These are phyloP conservation scores for Mimas tiliae DNA, from an alignment of 2,888 invertebrate genomes.

Conservation along the genomic window DNA sequence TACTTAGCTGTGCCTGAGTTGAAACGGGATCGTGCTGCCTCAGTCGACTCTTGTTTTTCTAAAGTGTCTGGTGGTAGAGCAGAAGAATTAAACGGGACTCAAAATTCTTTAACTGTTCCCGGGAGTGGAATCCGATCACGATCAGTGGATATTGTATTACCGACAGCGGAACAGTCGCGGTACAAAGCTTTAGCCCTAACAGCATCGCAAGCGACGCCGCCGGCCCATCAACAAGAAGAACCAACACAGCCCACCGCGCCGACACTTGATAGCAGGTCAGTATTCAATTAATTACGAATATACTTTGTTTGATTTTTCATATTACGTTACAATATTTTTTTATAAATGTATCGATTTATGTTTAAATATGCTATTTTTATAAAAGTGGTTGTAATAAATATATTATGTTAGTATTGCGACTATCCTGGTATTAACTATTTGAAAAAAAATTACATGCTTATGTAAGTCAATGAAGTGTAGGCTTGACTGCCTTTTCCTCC, in stretches of 20 bases:
- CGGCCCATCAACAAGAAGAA: constrained; percentile 54
- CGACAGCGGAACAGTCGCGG: constrained; percentile 92
- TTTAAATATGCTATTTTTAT: background rate
- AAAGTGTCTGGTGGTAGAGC: constrained; percentile 90
- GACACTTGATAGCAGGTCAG: constrained; percentile 67
- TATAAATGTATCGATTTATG: background rate
- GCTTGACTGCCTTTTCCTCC: too few species aligned
- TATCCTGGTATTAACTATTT: too few species aligned
- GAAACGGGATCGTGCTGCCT: constrained; percentile 93
- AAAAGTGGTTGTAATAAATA: background rate
- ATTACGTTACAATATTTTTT: background rate
- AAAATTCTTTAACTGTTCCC: constrained; percentile 88
- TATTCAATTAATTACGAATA: constrained; percentile 30
- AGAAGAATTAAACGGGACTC: constrained; percentile 87
- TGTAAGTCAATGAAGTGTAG: too few species aligned
- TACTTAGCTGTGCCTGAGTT: constrained; percentile 93
- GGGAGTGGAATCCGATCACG: constrained; percentile 90
- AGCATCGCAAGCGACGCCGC: constrained; percentile 71
- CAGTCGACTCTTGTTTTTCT: constrained; percentile 94
- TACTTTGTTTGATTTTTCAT: background rate
- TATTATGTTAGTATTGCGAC: too few species aligned
- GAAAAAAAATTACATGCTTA: too few species aligned
- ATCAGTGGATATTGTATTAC: constrained; percentile 94
- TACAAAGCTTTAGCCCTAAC: constrained; percentile 93
- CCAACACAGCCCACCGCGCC: constrained; percentile 46